phyloP scores from a whole-genome alignment of 2,113 vertebrate genomes.

The Epinephelus lanceolatus region DNA sequence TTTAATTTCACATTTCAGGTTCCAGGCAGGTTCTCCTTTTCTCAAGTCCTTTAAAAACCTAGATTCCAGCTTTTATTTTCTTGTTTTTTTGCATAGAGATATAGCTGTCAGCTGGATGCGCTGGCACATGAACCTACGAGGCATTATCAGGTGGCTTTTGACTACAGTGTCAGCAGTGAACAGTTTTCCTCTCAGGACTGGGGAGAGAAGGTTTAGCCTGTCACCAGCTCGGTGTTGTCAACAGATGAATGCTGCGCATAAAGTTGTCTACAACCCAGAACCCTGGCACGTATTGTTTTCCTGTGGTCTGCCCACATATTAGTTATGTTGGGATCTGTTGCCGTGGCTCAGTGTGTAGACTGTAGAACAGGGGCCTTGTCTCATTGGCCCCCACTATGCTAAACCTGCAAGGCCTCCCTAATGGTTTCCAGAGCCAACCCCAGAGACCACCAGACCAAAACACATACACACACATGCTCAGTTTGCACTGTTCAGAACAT shows the following conservation, averaged over 20 bases:
- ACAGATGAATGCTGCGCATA: not conserved
- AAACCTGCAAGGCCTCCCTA: constrained; percentile 31
- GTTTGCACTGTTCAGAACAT: constrained; percentile 24
- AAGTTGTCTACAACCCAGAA: not conserved
- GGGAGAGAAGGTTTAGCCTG: not conserved
- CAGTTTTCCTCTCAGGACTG: not conserved
- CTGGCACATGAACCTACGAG: constrained; percentile 15
- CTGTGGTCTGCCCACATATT: not conserved
- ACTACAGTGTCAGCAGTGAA: not conserved
- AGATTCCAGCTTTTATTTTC: constrained; percentile 7
- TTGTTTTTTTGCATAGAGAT: constrained; percentile 11
- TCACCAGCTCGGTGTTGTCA: constrained; percentile 2
- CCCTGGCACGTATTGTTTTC: not conserved
- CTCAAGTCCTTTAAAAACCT: constrained; percentile 4
- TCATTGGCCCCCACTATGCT: constrained; percentile 1
- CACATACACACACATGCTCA: not conserved
- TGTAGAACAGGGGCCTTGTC: constrained; percentile 2
- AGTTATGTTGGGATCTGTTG: constrained; percentile 6
- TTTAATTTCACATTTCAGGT: constrained; percentile 38
- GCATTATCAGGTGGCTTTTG: constrained; percentile 25
- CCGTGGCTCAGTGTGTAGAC: not conserved
- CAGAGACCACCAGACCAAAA: constrained; percentile 14
- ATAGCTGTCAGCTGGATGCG: constrained; percentile 17
- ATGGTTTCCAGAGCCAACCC: constrained; percentile 49
- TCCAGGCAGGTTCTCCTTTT: not conserved